Base-by-base conservation (phyloP, 2,888 invertebrate species). In the Gerris lacustris region DNA sequence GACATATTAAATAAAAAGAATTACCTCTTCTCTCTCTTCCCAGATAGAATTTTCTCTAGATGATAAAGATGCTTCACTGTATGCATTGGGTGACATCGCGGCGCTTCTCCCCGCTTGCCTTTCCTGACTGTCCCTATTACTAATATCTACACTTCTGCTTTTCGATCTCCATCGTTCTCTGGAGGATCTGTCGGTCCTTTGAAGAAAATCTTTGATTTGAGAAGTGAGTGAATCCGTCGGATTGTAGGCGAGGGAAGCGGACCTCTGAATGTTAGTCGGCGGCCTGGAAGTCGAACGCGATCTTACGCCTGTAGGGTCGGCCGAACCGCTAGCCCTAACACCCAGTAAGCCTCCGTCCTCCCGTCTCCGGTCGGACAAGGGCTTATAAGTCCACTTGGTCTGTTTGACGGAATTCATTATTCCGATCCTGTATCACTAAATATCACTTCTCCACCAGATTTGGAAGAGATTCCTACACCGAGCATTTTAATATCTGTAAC, bases 1-100 rank as follows among this genome's bases (percentile, higher is more conserved):
- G 2, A 31, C 31, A 31, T 31, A 31, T 31, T 31, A 31, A 31
- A 31, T 31, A 31, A 31, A 31, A 31, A 31, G 4, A 31, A 31
- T 31, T 31, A 31, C 31, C 31, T 31, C 31, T 55, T 11, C 55
- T 11, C 15, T 15, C 15, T 55, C 55, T 15, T 55, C 55, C 55
- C 9, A 55, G 15, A 55, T 55, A 55, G 55, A 55, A 55, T 55
- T 55, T 55, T 55, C 55, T 55, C 55, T 55, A 55, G 55, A 55
- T 2, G 55, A 55, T 55, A 55, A 55, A 11, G 55, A 55, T 55
- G 55, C 9, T 55, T 55, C 11, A 15, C 55, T 55, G 55, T 15
- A 55, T 31, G 31, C 31, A 31, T 31, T 31, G 31, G 31, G 31
- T 31, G 31, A 31, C 31, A 31, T 31, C 31, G 31, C 31, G 1